Evolutionary conservation across 2,888 invertebrate species (phyloP), one percentile per base, ranked within the genome.

Genomic region (Eilema depressum): DNA sequence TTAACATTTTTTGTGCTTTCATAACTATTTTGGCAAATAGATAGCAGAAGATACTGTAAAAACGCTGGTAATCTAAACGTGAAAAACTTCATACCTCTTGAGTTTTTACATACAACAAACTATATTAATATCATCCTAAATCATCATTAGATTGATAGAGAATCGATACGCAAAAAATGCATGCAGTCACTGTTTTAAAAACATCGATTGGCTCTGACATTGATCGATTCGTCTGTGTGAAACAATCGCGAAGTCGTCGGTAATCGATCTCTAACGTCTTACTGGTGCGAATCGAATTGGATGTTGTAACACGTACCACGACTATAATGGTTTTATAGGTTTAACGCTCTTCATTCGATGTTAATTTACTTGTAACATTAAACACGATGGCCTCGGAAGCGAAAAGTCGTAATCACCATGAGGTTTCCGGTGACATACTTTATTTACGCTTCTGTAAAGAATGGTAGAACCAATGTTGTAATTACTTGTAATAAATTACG

Each of bases 221-320:
- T 75, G 76, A 81, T 75, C 72, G 74, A 77, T 77, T 41, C 60
- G 28, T 23, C 47, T n/a, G 62, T 67, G 61, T 62, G 57, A 66
- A 74, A 65, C 69, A 69, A 73, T 66, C 56, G 66, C 59, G 26
- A 2, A 12, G 59, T 12, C 25, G 26, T 26, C 26, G 25, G 14
- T 30, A 30, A 20, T 61, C 17, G 28, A 23, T 33, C 59, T 25
- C 70, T 56, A 63, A 71, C 62, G 53, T 67, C 11, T 25, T 60
- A 69, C 47, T 68, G 71, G 66, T 69, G 72, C 75, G 63, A 63
- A 65, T 74, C 63, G 37, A 63, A 63, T 23, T 26, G 23, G 8
- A 2, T 28, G 17, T 53, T 61, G 26, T 25, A 68, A 67, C 25
- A 65, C 61, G 65, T 60, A 63, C 71, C 63, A 70, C 23, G 56